These are phyloP conservation scores for Calephelis virginiensis DNA, from an alignment of 1,140 invertebrate genomes.

Conservation along the genomic window DNA sequence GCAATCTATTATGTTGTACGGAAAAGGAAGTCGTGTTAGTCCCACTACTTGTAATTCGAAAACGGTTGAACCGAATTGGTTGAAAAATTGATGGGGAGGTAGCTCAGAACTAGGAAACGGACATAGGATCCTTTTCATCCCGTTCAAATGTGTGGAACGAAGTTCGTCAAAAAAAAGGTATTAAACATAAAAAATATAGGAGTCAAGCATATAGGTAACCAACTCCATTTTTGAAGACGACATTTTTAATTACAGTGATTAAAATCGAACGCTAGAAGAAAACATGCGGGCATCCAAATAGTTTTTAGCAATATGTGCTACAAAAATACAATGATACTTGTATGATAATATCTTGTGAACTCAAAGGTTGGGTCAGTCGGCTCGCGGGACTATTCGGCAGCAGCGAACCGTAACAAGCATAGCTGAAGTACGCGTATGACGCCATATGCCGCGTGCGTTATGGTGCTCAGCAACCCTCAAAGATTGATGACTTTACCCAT, in stretches of 20 bases:
- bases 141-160: no score
- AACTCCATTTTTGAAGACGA: no score
- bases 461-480: slow-evolving; percentile 46
- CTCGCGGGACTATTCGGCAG: slow-evolving; percentile 43
- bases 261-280: background rate
- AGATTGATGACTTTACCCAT: slow-evolving; percentile 70
- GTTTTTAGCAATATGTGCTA: slow-evolving; percentile 1
- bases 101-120: no score
- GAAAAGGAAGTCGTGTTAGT: no score
- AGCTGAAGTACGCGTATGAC: slow-evolving; percentile 41
- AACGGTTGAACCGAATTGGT: no score
- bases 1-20: no score
- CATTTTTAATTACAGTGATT: background rate
- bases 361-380: slow-evolving; percentile 58
- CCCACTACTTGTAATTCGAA: no score
- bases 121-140: no score
- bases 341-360: slow-evolving; percentile 43
- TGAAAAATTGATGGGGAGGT: no score
- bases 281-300: background rate
- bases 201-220: no score
- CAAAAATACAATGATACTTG: slow-evolving; percentile 30
- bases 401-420: slow-evolving; percentile 49
- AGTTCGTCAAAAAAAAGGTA: no score
- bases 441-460: slow-evolving; percentile 75
- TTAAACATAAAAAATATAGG: no score